Evolutionary conservation across 1,140 invertebrate species (phyloP).

Genomic region (Theocolax elegans): DNA sequence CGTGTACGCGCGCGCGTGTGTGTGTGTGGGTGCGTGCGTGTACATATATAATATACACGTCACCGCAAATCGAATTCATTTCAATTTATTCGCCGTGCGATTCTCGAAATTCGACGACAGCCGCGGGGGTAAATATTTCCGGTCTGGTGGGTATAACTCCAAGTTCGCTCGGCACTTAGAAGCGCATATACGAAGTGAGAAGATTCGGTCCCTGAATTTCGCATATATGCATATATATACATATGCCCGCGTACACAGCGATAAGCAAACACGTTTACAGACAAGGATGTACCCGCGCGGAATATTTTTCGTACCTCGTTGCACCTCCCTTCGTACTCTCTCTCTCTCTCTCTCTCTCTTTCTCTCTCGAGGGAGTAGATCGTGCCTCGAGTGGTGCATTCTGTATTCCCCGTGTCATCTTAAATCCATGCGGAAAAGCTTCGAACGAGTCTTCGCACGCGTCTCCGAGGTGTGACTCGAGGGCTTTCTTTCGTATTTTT

Average conservation of each 20-base stretch:
- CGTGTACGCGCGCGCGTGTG: too few relatives aligned
- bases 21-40: too few relatives aligned
- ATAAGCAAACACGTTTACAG: neutral
- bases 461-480: too few relatives aligned
- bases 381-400: neutral
- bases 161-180: neutral
- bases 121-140: neutral
- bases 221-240: neutral
- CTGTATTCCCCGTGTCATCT: constrained; percentile 5
- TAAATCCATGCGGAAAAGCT: neutral
- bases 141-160: too few relatives aligned
- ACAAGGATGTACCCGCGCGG: neutral
- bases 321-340: too few relatives aligned
- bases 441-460: neutral
- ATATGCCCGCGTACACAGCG: too few relatives aligned
- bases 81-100: neutral
- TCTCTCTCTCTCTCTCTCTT: neutral
- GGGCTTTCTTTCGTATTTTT: neutral
- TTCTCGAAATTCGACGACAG: too few relatives aligned
- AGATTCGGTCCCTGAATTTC: neutral
- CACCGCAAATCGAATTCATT: neutral
- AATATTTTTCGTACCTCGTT: neutral
- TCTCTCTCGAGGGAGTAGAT: neutral
- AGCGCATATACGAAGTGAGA: neutral
- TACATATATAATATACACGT: too few relatives aligned